phyloP scores from a whole-genome alignment of 2,113 vertebrate species.

The Syrmaticus mikado region DNA sequence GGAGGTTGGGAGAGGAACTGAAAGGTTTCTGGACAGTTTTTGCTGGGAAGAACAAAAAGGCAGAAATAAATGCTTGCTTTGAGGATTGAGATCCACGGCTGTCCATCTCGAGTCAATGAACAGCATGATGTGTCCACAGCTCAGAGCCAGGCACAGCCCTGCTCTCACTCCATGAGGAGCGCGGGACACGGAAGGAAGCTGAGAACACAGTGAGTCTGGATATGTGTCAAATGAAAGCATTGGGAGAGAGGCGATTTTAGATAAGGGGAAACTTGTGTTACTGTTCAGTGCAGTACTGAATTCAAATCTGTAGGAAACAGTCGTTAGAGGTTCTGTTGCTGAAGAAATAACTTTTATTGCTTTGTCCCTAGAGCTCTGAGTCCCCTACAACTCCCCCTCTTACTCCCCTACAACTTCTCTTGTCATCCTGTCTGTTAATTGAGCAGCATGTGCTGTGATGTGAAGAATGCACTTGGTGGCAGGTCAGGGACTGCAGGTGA shows the following conservation, averaged over 20 bases:
- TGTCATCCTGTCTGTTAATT: not conserved
- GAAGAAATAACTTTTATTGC: not conserved
- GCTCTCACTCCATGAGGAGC: not conserved
- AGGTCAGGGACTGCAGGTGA: not conserved
- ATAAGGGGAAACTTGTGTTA: rapidly evolving
- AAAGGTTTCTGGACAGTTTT: not conserved
- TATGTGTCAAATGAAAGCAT: not conserved
- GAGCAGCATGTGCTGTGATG: not conserved
- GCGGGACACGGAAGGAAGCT: rapidly evolving
- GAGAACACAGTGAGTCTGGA: rapidly evolving
- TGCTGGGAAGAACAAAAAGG: not conserved
- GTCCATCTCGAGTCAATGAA: not conserved
- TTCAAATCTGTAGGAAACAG: not conserved
- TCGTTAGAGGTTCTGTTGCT: not conserved
- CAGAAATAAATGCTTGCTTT: not conserved
- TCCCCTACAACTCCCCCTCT: rapidly evolving
- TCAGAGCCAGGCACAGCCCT: not conserved
- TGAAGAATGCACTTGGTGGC: not conserved
- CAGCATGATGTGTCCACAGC: not conserved
- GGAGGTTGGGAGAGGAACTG: not conserved
- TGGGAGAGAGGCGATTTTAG: not conserved
- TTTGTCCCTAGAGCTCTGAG: rapidly evolving
- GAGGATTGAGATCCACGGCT: not conserved
- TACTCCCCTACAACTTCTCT: rapidly evolving
- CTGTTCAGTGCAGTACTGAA: not conserved